Conservation (phyloP, 2,113 vertebrate species). For the Merops nubicus region DNA sequence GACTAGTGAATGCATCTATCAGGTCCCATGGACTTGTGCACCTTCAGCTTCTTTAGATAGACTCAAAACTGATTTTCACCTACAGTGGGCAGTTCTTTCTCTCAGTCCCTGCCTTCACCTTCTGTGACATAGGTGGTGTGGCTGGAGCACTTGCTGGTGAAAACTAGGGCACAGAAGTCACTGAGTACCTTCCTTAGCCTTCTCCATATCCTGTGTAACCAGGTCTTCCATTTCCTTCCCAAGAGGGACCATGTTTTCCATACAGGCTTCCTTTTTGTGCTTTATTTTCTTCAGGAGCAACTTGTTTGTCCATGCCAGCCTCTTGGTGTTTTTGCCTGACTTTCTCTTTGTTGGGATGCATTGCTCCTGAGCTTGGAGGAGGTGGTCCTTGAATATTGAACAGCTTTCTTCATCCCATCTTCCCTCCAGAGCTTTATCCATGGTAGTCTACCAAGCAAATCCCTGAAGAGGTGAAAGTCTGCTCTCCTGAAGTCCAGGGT, state of each 20-base stretch:
- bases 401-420: too few relatives aligned
- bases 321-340: not conserved
- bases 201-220: too few relatives aligned
- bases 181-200: too few relatives aligned
- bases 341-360: not conserved
- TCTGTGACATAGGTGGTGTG: not conserved
- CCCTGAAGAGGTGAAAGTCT: too few relatives aligned
- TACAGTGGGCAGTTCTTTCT: not conserved
- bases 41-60: not conserved
- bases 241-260: too few relatives aligned
- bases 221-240: too few relatives aligned
- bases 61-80: not conserved
- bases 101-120: not conserved
- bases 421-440: too few relatives aligned
- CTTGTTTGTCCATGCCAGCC: not conserved
- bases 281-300: not conserved
- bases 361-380: too few relatives aligned
- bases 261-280: not conserved
- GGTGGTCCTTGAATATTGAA: too few relatives aligned
- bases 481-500: too few relatives aligned
- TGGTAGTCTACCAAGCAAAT: too few relatives aligned
- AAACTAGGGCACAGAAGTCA: not conserved
- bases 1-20: not conserved
- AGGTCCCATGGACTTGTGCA: not conserved
- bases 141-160: not conserved